A percentile compares a stretch with the other conserved stretches of the same genome.
Conservation (phyloP, 2,797 vertebrate species). For the Eulemur coronatus region DNA sequence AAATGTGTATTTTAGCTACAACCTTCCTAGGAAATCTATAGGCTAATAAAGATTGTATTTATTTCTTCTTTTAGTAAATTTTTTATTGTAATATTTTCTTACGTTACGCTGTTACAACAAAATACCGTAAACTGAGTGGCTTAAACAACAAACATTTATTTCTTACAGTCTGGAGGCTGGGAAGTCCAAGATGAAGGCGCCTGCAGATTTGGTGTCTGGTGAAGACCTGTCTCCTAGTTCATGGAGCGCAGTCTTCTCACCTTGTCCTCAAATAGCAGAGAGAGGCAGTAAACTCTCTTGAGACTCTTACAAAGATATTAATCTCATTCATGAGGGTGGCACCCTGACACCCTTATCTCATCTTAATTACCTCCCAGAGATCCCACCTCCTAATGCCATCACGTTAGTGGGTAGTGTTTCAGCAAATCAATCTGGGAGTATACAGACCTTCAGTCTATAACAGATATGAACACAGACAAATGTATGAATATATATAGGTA, state of each 20-base stretch:
- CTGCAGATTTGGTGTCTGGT: neutral
- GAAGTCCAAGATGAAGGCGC: neutral
- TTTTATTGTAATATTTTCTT: neutral
- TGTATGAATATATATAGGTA: neutral
- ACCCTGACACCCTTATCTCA: too few relatives aligned
- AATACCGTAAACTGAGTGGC: neutral
- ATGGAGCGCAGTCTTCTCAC: neutral
- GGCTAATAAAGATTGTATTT: neutral
- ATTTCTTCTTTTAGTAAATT: neutral
- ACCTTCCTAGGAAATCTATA: neutral
- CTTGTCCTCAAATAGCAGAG: neutral
- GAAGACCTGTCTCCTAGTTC: neutral
- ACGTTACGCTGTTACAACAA: neutral
- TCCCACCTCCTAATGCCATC: neutral
- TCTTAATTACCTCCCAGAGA: too few relatives aligned
- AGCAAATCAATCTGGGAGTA: neutral
- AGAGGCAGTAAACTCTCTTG: neutral
- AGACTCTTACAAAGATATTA: neutral
- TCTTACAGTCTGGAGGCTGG: neutral
- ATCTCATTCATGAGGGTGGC: neutral
- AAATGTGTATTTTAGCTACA: neutral
- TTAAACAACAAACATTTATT: neutral
- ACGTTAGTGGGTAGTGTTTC: neutral
- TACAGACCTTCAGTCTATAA: neutral
- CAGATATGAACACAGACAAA: neutral